Evolutionary conservation across 2,888 invertebrate species (phyloP), one percentile per base, ranked within the genome.

Genomic region (Drosophila paracracens): DNA sequence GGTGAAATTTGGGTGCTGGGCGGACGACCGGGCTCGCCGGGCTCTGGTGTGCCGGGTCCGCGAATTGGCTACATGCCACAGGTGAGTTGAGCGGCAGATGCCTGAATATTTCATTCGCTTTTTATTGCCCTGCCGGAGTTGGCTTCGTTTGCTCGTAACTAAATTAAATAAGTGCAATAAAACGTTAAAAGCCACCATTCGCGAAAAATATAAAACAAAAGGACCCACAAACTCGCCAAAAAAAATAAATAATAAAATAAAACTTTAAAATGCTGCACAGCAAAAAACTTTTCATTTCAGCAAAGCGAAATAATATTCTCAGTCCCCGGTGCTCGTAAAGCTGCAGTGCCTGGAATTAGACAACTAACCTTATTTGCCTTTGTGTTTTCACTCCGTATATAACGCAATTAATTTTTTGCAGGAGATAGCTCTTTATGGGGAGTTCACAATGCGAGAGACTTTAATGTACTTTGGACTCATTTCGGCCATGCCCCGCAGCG

Each of bases 61-160:
- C 94, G 96, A 91, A 96, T 98, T 66, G 98, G 98, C 46, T 98
- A 97, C 91, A 97, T 97, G 97, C 97, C 97, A 66, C 97, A 97
- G 95, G 96, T 96, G 92, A 91, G 89, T 86, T 59, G 50, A 56
- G 43, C 68, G 59, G 33, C 40, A 33, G 25, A 35, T 71, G 59
- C 53, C 60, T 85, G 74, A 76, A 89, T 85, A 61, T 85, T 85
- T 85, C 67, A 85, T 85, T 57, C 64, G 75, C 78, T 74, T 84
- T 84, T 84, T 84, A 85, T 89, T 82, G 77, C 74, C 68, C 66
- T 73, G 80, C 80, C 66, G 48, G 67, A 83, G 68, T 65, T 84
- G 77, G 79, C 59, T 70, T 59, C 51, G 61, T 40, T 50, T 46
- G 71, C 66, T 70, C 82, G 71, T 79, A 81, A 76, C 89, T 80